Percentiles rank a stretch among this genome's conserved stretches.
Conservation (phyloP, 2,113 vertebrate species). For the Cariama cristata region DNA sequence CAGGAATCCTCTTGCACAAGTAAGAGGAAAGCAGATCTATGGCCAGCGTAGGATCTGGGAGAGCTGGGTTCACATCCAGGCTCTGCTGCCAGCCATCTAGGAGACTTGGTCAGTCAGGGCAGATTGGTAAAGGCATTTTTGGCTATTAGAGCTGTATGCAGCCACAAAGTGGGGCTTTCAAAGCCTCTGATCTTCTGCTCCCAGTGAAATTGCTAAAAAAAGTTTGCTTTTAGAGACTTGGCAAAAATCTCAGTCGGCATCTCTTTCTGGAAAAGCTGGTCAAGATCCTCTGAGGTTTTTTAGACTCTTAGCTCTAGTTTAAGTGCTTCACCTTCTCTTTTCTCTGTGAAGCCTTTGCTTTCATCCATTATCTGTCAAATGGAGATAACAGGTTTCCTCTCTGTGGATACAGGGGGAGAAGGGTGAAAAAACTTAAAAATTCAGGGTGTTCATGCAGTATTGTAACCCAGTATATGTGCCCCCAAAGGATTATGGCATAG, state of each 20-base stretch:
- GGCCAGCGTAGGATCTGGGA: neutral
- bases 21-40: neutral
- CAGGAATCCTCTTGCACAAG: neutral
- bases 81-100: neutral
- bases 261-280: neutral
- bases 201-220: neutral
- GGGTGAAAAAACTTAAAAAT: neutral
- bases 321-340: neutral
- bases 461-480: neutral
- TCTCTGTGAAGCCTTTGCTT: neutral
- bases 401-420: neutral
- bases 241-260: neutral
- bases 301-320: neutral
- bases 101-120: neutral
- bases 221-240: neutral
- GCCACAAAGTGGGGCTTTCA: neutral
- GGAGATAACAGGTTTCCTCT: neutral
- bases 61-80: neutral
- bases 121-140: neutral
- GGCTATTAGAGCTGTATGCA: neutral
- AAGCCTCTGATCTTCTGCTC: neutral
- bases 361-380: neutral
- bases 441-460: neutral
- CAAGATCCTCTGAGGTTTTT: neutral
- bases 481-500: neutral